These are phyloP conservation scores for Cinclus mexicanus DNA, from an alignment of 2,113 vertebrate species.

Conservation along the genomic window DNA sequence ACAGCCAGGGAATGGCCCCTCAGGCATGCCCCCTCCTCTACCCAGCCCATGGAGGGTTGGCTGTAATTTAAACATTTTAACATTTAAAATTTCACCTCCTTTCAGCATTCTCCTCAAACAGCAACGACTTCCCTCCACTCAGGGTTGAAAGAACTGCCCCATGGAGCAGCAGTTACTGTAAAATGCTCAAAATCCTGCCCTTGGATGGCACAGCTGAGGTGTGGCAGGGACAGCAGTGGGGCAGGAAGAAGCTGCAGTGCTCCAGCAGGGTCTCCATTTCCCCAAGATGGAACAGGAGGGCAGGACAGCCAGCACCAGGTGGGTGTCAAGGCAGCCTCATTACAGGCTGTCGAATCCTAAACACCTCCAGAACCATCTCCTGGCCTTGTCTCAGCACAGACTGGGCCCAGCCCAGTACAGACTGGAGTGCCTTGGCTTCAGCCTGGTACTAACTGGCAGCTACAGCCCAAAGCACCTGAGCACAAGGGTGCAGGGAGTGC, in stretches of 20 bases:
- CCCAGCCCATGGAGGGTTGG: neutral
- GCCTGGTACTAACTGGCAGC: neutral
- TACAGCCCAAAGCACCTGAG: neutral
- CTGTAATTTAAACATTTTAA: neutral
- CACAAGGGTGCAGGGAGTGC: neutral
- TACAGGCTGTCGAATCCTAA: fast-evolving
- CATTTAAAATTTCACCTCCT: neutral
- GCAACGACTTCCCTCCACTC: fast-evolving
- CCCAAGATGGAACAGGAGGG: fast-evolving
- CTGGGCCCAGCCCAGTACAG: neutral
- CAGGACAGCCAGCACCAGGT: neutral
- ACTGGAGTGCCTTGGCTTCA: neutral
- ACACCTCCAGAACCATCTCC: fast-evolving
- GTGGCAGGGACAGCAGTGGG: neutral
- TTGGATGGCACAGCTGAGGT: fast-evolving
- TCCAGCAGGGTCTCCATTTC: neutral
- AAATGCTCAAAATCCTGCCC: neutral
- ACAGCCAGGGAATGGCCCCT: neutral
- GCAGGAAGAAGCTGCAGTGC: neutral
- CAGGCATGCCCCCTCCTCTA: neutral
- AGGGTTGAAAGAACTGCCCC: neutral
- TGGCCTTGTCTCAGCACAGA: neutral
- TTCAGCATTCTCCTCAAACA: neutral
- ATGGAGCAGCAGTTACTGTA: fast-evolving
- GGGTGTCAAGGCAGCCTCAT: neutral